Conservation (phyloP, 2,888 invertebrate species). For the Lacanobia wlatinum region DNA sequence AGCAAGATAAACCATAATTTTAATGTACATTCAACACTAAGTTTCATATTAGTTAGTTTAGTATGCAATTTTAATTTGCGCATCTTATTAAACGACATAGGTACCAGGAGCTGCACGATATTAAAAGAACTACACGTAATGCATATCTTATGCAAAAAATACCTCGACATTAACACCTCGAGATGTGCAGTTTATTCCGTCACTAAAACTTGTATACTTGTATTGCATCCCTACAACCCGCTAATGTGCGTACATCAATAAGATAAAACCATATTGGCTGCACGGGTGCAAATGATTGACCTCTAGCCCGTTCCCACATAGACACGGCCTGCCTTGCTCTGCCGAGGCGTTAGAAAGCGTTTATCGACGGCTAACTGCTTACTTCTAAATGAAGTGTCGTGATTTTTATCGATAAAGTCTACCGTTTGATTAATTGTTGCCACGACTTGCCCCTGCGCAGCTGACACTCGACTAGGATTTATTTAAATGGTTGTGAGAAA, state of each 20-base stretch:
- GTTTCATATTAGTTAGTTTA: not conserved
- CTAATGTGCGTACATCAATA: conserved; percentile 73
- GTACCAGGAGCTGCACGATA: too few relatives aligned
- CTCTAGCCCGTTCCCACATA: conserved; percentile 84
- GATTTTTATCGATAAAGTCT: conserved; percentile 83
- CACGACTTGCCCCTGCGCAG: conserved; percentile 53
- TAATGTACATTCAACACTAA: not conserved
- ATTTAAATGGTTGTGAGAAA: conserved; percentile 33
- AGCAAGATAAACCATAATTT: not conserved
- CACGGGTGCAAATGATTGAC: conserved; percentile 83
- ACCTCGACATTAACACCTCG: too few relatives aligned
- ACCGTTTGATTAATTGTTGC: conserved; percentile 79
- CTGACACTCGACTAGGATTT: conserved; percentile 34
- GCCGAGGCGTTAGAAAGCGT: conserved; percentile 84
- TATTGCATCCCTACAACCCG: conserved; percentile 58
- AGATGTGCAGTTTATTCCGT: not conserved
- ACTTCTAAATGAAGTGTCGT: conserved; percentile 79
- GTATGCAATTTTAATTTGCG: not conserved
- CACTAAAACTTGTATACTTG: not conserved
- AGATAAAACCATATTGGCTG: conserved; percentile 69
- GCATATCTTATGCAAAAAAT: not conserved
- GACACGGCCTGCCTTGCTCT: conserved; percentile 62
- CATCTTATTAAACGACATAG: not conserved
- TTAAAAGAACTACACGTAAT: not conserved
- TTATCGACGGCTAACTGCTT: conserved; percentile 73